Evolutionary conservation across 1,140 invertebrate species (phyloP), one percentile per base, ranked within the genome.

Genomic region (Heliconius nattereri): DNA sequence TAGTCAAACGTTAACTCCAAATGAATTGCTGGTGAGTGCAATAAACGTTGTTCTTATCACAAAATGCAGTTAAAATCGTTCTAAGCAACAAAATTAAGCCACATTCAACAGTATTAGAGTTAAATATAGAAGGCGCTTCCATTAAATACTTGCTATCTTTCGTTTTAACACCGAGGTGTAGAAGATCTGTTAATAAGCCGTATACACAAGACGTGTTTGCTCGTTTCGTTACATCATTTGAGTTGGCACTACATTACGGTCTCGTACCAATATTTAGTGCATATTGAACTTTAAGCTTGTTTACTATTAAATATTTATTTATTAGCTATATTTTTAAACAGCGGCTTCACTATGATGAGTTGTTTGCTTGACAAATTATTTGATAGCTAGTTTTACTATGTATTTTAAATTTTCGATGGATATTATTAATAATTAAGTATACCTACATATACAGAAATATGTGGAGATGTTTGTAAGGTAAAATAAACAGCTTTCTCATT

Each of bases 1-100:
- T 94, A 94, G 92, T 92, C 90, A 88, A 92, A 93, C 88, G 91
- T 93, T 94, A 92, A 94, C 89, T 92, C 86, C 81, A 82, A 85
- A 87, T 86, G 89, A 93, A 94, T 91, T 92, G 86, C 91, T 85
- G 85, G 81, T 90, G 91, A 89, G 91, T 94, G 92, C 92, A 92
- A 92, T 92, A 92, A 93, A 93, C 89, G 91, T 79, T 86, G 86
- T 85, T 83, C 86, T 85, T 85, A 88, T 91, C 85, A 91, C 83
- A 83, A 82, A 87, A 90, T 91, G 88, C 89, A 91, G 84, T 86
- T 90, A 79, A 81, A n/a, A 23, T 66, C 26, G 54, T 19, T 52
- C 8, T 29, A 29, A 29, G 45, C 72, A 19, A 71, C 45, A 74
- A 78, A 49, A 80, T 54, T 73, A 45, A 72, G 37, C 78, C 66